phyloP scores from a whole-genome alignment of 2,113 vertebrate species.

The Cyprinodon variegatus region DNA sequence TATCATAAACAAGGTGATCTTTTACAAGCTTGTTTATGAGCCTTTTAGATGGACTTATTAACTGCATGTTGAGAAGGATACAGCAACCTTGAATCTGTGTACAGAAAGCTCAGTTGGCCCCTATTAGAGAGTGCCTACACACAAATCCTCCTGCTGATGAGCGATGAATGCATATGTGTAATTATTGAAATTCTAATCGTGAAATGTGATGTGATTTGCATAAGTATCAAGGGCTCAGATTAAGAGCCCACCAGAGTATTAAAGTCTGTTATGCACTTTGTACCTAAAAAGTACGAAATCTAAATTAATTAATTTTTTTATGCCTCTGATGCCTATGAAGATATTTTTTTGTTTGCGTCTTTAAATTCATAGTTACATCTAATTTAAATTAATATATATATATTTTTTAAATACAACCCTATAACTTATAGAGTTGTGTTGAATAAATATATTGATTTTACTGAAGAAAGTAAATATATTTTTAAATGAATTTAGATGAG shows the following conservation, averaged over 20 bases:
- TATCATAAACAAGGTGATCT: conserved; percentile 7
- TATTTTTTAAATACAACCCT: too few relatives aligned
- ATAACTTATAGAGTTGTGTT: too few relatives aligned
- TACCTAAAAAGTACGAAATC: background rate
- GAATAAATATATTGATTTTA: too few relatives aligned
- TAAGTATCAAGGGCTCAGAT: background rate
- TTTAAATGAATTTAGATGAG: too few relatives aligned
- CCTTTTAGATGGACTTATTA: conserved; percentile 34
- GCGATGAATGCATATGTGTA: conserved; percentile 1
- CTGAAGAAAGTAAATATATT: too few relatives aligned
- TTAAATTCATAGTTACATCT: too few relatives aligned
- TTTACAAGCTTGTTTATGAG: conserved; percentile 17
- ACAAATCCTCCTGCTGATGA: conserved; percentile 1
- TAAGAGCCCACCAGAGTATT: background rate
- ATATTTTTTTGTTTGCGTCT: too few relatives aligned
- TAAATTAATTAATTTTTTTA: background rate
- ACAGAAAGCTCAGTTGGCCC: conserved; percentile 10
- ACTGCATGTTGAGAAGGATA: conserved; percentile 8
- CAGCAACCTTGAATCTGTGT: conserved; percentile 9
- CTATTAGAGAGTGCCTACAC: conserved; percentile 7
- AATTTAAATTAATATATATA: too few relatives aligned
- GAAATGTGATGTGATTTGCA: background rate
- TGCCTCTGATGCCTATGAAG: background rate
- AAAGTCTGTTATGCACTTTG: background rate
- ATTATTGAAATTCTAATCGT: background rate